Percentiles rank a stretch among this genome's conserved stretches.
Conservation (phyloP, 2,113 vertebrate species). For the Menura novaehollandiae region DNA sequence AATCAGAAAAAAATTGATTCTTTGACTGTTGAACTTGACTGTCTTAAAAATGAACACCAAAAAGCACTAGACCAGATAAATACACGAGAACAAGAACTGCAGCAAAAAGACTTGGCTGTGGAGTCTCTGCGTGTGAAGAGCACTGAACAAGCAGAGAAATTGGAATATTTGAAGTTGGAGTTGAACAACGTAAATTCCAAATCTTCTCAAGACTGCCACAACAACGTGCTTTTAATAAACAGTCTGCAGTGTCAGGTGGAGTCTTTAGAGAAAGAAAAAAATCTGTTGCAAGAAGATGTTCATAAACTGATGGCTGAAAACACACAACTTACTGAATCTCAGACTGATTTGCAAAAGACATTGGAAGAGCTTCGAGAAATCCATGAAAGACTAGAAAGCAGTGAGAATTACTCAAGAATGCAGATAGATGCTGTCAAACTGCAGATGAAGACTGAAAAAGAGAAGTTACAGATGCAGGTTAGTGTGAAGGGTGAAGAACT, state of each 20-base stretch:
- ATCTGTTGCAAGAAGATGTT: conserved; percentile 60
- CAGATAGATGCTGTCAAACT: conserved; percentile 51
- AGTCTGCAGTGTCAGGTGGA: conserved; percentile 57
- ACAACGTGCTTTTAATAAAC: conserved; percentile 20
- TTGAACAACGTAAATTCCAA: conserved; percentile 67
- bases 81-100: conserved; percentile 63
- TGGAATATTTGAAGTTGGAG: conserved; percentile 67
- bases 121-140: conserved; percentile 75
- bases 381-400: conserved; percentile 70
- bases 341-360: conserved; percentile 47
- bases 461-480: conserved; percentile 84
- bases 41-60: conserved; percentile 71
- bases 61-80: conserved; percentile 73
- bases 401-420: conserved; percentile 66
- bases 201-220: conserved; percentile 64
- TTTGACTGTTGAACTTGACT: conserved; percentile 73
- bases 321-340: conserved; percentile 52
- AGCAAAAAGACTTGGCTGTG: conserved; percentile 76
- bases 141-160: conserved; percentile 69
- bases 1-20: conserved; percentile 59
- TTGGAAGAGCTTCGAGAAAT: conserved; percentile 65
- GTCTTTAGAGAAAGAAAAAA: conserved; percentile 66
- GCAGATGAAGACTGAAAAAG: conserved; percentile 71
- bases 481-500: conserved; percentile 82
- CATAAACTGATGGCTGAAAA: conserved; percentile 71